Percentiles rank a stretch among this genome's conserved stretches.
Evolutionary conservation across 2,797 vertebrate species (phyloP).

Genomic region (Sparidentex hasta): DNA sequence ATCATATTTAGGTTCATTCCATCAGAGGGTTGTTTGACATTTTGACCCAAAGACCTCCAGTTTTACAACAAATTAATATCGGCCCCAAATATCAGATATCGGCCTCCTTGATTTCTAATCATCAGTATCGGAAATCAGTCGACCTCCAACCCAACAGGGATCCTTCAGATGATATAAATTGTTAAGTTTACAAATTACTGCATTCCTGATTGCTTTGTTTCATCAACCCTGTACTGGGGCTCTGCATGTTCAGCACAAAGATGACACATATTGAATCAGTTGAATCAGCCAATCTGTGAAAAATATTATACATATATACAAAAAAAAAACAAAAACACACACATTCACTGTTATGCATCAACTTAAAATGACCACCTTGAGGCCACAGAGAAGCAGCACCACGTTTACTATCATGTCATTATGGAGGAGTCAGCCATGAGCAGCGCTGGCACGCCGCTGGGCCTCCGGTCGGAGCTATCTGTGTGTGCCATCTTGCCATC

Average conservation of each 20-base stretch:
- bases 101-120: too few species aligned
- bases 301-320: too few species aligned
- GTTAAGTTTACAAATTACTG: neutral
- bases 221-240: neutral
- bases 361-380: neutral
- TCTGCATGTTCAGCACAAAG: neutral
- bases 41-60: too few species aligned
- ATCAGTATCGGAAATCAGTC: too few species aligned
- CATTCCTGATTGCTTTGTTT: neutral
- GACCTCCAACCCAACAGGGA: too few species aligned
- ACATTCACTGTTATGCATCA: neutral
- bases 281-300: too few species aligned
- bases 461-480: conserved; percentile 47
- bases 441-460: conserved; percentile 38
- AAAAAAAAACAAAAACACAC: too few species aligned
- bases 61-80: too few species aligned
- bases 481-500: conserved; percentile 62
- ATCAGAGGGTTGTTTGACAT: too few species aligned
- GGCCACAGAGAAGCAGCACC: too few species aligned
- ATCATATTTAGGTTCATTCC: too few species aligned
- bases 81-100: too few species aligned
- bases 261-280: neutral
- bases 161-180: neutral
- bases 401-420: neutral
- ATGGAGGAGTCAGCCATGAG: neutral